Base-by-base conservation (phyloP, 2,113 vertebrate genomes). In the Odocoileus virginianus region DNA sequence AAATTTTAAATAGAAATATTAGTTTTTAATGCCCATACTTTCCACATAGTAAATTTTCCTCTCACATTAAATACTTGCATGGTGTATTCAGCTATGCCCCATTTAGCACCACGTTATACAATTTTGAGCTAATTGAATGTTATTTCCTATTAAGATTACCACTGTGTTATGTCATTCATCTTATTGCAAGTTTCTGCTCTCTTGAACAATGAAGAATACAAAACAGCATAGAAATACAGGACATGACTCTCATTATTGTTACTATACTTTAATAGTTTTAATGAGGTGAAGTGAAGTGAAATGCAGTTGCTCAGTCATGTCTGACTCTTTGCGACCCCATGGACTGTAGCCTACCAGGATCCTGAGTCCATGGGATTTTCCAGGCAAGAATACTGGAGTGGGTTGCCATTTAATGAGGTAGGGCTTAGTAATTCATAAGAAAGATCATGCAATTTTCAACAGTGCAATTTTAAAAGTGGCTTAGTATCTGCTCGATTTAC, bases 81-180 rank as follows among this genome's bases (percentile, higher is more conserved):
- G 81, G 47, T 96, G 25, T 87, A 90, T 89, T 98, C 92, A 95
- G 88, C 88, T 92, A 93, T 96, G 92, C 89, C 79, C 74, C 94
- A 97, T 97, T 98, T 98, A 98, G 74, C 87, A 97, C 2, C 30
- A 85, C 3, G 17, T 94, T 97, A 96, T 95, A 95, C 30, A 87
- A 64, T 97, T 98, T 97, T 97, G 93, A 88, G 92, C 82, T 98
- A 98, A 98, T 96, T 98, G 91, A 96, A 93, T 1, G 0, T 97
- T 84, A 90, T 95, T 97, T 98, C 95, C 97, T 67, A 40, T 97
- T 85, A 87, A 87, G 90, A 97, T 97, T 64, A 61, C 79, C 81
- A 64, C 43, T 94, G 43, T 96, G 60, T 74, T 97, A 92, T 95
- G 58, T 81, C 84, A 91, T 97, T 98, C 54, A 95, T 98, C 94